Evolutionary conservation across 2,113 vertebrate genomes (phyloP).

Genomic region (Onychorhynchus coronatus): DNA sequence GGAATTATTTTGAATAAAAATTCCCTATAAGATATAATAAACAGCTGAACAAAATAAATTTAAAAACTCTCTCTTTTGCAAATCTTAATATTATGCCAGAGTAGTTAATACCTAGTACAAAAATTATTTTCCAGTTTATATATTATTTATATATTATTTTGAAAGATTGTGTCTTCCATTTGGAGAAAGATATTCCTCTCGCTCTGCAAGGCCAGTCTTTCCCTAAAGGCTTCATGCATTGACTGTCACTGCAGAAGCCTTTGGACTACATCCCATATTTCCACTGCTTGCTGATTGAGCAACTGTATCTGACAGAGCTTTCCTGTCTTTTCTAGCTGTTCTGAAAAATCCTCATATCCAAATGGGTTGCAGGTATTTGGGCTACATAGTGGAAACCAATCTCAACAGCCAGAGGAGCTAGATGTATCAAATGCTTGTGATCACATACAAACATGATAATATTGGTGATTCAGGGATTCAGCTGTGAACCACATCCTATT

Average conservation of each 20-base stretch:
- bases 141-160: neutral
- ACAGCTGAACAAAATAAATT: neutral
- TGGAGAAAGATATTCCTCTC: neutral
- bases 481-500: neutral
- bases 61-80: neutral
- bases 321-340: constrained; percentile 3
- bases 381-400: neutral
- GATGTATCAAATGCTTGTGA: neutral
- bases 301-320: neutral
- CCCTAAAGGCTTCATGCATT: neutral
- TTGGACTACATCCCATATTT: neutral
- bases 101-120: neutral
- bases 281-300: constrained; percentile 1
- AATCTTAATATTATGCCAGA: neutral
- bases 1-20: neutral
- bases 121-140: neutral
- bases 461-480: neutral
- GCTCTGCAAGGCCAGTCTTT: neutral
- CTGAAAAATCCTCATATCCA: neutral
- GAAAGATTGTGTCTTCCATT: neutral
- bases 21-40: neutral
- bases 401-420: neutral
- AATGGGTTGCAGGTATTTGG: neutral
- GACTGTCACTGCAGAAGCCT: neutral
- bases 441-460: neutral